These are phyloP conservation scores for Conistra vaccinii DNA, from an alignment of 2,888 invertebrate genomes.

Conservation along the genomic window DNA sequence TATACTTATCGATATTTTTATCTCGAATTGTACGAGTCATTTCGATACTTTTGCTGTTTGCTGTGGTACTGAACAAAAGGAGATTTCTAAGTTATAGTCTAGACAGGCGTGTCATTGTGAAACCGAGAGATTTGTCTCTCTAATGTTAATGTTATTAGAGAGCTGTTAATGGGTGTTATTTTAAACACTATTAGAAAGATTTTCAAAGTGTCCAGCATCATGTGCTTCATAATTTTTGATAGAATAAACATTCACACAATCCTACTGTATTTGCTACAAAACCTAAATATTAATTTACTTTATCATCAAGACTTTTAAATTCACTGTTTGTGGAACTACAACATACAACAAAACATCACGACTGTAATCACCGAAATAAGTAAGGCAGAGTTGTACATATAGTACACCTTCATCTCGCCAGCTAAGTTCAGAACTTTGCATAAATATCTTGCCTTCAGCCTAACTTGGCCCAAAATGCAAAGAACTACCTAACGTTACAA, in stretches of 20 bases:
- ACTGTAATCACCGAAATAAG: too few species aligned
- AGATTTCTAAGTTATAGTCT: constrained; percentile 43
- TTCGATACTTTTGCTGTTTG: constrained; percentile 26
- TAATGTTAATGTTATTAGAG: constrained; percentile 12
- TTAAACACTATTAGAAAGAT: background rate
- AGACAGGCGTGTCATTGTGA: constrained; percentile 44
- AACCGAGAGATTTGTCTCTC: constrained; percentile 4
- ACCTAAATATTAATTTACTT: background rate
- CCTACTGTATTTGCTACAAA: background rate
- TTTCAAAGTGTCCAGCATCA: constrained; percentile 12
- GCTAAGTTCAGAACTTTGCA: background rate
- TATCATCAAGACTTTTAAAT: background rate
- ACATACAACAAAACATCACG: too few species aligned
- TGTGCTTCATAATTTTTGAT: background rate
- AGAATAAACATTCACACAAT: background rate
- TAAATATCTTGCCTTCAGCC: background rate
- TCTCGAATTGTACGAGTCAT: constrained; percentile 26
- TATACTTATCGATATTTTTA: constrained; percentile 35
- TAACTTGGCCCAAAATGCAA: background rate
- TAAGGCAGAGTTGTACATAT: too few species aligned
- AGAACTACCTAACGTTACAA: background rate
- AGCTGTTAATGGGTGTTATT: background rate
- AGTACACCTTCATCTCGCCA: too few species aligned
- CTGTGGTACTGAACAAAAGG: constrained; percentile 2
- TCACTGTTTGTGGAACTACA: background rate